A percentile compares a stretch with the other conserved stretches of the same genome.
phyloP scores from a whole-genome alignment of 2,888 invertebrate species.

The Apamea sordens region DNA sequence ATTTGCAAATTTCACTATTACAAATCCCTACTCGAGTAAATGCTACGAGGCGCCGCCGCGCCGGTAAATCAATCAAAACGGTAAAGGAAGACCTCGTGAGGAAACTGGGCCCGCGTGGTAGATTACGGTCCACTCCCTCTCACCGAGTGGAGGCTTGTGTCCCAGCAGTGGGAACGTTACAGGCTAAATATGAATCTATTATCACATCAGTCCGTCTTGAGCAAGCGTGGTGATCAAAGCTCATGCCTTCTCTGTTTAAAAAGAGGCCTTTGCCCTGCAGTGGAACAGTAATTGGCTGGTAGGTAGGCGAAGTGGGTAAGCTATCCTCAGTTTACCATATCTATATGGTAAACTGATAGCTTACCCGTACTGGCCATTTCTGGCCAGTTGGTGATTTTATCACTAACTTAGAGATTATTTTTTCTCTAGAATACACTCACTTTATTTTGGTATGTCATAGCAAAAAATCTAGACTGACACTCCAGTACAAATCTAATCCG shows the following conservation, averaged over 20 bases:
- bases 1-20: neutral
- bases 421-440: neutral
- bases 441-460: neutral
- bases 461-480: neutral
- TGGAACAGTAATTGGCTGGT: neutral
- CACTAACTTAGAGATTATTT: neutral
- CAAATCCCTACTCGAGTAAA: neutral
- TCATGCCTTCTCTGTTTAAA: neutral
- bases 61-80: neutral
- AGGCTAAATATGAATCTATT: neutral
- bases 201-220: neutral
- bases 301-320: neutral
- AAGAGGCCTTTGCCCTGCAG: neutral
- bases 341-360: too few relatives aligned
- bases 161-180: neutral
- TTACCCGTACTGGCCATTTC: too few relatives aligned
- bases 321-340: neutral
- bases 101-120: neutral
- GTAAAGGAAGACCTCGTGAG: neutral
- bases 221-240: neutral
- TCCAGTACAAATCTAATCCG: slow-evolving; percentile 17
- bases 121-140: neutral
- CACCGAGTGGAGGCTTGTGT: neutral
- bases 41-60: neutral
- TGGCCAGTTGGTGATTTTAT: neutral